phyloP scores from a whole-genome alignment of 35 echinoderm and acorn worm genomes.

The Apostichopus californicus region DNA sequence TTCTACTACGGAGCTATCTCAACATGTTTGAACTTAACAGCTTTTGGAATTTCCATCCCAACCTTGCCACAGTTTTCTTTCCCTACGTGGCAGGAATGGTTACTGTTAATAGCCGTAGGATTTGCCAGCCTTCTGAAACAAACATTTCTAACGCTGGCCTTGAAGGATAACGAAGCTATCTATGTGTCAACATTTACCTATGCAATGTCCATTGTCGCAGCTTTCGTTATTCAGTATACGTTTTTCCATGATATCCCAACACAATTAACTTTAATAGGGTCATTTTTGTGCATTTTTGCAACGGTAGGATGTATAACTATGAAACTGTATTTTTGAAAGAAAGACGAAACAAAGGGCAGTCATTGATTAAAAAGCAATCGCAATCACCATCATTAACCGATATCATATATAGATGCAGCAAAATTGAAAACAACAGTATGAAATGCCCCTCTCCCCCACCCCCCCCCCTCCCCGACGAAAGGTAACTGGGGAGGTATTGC shows the following conservation, averaged over 20 bases:
- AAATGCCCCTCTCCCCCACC: too few species aligned
- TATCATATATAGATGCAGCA: too few species aligned
- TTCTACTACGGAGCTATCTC: slow-evolving; percentile 21
- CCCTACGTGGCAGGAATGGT: not conserved
- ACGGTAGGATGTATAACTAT: slow-evolving; percentile 2
- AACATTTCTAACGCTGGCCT: not conserved
- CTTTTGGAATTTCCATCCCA: not conserved
- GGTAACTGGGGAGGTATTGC: too few species aligned
- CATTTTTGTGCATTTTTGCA: not conserved
- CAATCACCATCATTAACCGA: too few species aligned
- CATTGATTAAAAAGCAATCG: too few species aligned
- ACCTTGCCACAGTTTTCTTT: not conserved
- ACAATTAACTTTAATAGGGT: not conserved
- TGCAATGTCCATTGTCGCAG: not conserved
- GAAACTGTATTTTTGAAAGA: not conserved
- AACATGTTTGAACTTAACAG: slow-evolving; percentile 3
- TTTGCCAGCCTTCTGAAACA: slow-evolving; percentile 21
- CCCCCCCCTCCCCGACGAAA: too few species aligned
- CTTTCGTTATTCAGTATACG: not conserved
- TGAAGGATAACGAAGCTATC: slow-evolving; percentile 5
- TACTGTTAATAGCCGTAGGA: not conserved
- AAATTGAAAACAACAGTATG: too few species aligned
- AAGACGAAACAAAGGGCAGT: not conserved
- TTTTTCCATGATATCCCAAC: slow-evolving; percentile 22
- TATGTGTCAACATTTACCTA: slow-evolving; percentile 10